Evolutionary conservation across 2,113 vertebrate species (phyloP), one percentile per base, ranked within the genome.

Genomic region (Percopsis transmontana): DNA sequence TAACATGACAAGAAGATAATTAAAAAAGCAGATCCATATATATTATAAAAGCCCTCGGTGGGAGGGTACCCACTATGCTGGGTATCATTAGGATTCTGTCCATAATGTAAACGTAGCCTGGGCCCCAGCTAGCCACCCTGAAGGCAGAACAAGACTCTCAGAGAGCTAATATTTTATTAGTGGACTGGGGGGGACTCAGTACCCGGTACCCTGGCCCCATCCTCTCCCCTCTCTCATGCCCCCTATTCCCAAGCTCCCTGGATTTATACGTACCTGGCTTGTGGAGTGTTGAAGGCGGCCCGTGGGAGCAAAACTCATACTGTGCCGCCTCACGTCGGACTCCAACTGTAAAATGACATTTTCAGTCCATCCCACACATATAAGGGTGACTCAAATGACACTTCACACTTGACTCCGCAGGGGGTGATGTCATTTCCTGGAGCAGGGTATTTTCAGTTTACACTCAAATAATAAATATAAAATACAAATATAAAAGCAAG

Each of bases 1-100:
- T 78, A 85, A 84, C 78, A 74, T 89, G 88, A 90, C 86, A 76
- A 73, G 75, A 64, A 83, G 80, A 90, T 90, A 87, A 89, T 90
- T 90, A 82, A 88, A 88, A 91, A 89, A 84, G 62, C 78, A 64
- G 68, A 85, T 74, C 72, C 65, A 79, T 88, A 82, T 87, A 85
- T 86, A 87, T 87, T 88, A 82, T 80, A 84, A 70, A 82, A 77
- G 64, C 66, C 64, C 62, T 68, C 9, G 2, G 74, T 54, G 72
- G 66, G 58, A 70, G 24, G 6, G 18, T 3, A 51, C 5, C 10
- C 0, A 76, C 58, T 23, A 51, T 70, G 61, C 61, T 45, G 27
- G 45, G 64, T 64, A 85, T 83, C 84, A 86, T 85, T 84, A 85
- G 80, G 80, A 85, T 83, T 87, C 84, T 77, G 74, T 77, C 76